phyloP scores from a whole-genome alignment of 2,113 vertebrate species.

The Heliornis fulica region DNA sequence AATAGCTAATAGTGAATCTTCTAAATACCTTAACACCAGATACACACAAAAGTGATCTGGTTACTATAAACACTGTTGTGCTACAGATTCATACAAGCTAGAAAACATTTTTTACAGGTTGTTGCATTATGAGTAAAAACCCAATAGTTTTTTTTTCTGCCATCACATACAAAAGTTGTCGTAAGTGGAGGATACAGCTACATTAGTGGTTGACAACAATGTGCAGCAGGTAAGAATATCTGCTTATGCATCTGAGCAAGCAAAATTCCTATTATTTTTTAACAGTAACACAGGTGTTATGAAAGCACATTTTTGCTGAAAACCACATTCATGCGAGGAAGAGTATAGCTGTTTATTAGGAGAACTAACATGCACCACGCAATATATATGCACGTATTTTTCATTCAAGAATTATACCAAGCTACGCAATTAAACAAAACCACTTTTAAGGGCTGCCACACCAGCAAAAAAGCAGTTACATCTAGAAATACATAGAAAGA shows the following conservation, averaged over 20 bases:
- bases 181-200: not conserved
- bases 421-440: not conserved
- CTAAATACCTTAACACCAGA: not conserved
- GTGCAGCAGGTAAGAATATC: not conserved
- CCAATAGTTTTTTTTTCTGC: not conserved
- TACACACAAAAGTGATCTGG: not conserved
- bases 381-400: not conserved
- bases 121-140: not conserved
- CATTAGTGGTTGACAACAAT: constrained; percentile 34
- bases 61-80: not conserved
- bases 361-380: constrained; percentile 15
- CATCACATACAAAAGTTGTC: not conserved
- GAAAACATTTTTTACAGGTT: not conserved
- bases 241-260: not conserved
- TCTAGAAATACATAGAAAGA: not conserved
- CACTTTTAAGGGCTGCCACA: not conserved
- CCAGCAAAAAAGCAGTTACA: not conserved
- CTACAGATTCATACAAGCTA: not conserved
- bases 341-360: not conserved
- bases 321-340: not conserved
- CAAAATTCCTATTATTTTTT: not conserved
- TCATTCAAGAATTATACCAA: not conserved
- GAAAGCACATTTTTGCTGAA: not conserved
- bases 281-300: not conserved
- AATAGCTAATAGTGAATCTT: not conserved